Percentiles rank a stretch among this genome's conserved stretches.
These are phyloP conservation scores for Subanguina moxae DNA, from an alignment of 1,140 invertebrate species.

Conservation along the genomic window DNA sequence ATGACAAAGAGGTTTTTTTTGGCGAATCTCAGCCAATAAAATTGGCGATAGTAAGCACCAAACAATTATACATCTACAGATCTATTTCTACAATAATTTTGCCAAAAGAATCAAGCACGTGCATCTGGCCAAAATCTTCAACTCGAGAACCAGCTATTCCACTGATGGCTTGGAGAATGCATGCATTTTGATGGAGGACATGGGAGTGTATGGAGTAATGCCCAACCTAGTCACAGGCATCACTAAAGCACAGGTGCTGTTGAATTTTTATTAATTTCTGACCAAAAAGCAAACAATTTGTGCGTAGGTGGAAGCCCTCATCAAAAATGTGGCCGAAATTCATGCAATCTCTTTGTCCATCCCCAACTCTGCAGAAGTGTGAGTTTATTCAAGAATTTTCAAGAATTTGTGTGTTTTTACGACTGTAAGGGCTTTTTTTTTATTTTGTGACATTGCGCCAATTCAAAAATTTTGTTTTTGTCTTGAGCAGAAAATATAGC, in stretches of 20 bases:
- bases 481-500: no score
- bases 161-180: not conserved
- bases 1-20: slow-evolving; percentile 1
- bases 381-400: not conserved
- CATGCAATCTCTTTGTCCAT: slow-evolving; percentile 7
- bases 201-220: slow-evolving; percentile 6
- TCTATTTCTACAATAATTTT: slow-evolving; percentile 14
- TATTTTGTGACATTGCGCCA: no score
- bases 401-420: no score
- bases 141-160: not conserved
- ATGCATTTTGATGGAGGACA: slow-evolving; percentile 4
- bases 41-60: no score
- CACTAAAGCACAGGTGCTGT: not conserved
- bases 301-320: not conserved
- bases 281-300: not conserved
- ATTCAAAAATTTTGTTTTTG: no score
- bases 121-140: not conserved
- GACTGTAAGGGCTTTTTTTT: no score
- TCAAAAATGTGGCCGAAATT: slow-evolving; percentile 2
- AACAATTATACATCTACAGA: no score
- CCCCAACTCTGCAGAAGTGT: slow-evolving; percentile 5
- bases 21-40: no score
- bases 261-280: not conserved
- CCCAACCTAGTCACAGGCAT: not conserved
- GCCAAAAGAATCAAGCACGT: slow-evolving; percentile 1